phyloP scores from a whole-genome alignment of 2,113 vertebrate species.

The Coptodon rendalli region DNA sequence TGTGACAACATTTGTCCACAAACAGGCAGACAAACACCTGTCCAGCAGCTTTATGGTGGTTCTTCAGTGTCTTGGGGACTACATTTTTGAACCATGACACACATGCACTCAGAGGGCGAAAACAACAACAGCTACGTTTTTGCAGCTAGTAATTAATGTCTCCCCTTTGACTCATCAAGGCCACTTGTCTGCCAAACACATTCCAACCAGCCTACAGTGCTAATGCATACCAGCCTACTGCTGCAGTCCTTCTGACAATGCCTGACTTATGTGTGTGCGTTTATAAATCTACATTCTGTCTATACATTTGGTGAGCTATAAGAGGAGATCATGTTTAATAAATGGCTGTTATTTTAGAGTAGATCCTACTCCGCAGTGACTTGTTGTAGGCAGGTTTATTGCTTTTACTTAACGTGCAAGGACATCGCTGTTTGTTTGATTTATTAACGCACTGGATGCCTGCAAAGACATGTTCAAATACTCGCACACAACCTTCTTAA shows the following conservation, averaged over 20 bases:
- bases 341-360: constrained; percentile 54
- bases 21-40: neutral
- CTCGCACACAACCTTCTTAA: constrained; percentile 36
- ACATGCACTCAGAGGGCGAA: neutral
- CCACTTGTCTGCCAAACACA: constrained; percentile 31
- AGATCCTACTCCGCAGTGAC: constrained; percentile 26
- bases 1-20: neutral
- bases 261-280: neutral
- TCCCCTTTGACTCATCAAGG: constrained; percentile 33
- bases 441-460: constrained; percentile 54
- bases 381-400: constrained; percentile 48
- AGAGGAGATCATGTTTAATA: constrained; percentile 54
- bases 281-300: constrained; percentile 24
- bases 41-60: neutral
- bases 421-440: constrained; percentile 26
- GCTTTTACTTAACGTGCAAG: constrained; percentile 43
- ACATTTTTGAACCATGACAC: neutral
- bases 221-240: constrained; percentile 1
- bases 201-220: constrained; percentile 32
- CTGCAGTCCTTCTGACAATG: neutral
- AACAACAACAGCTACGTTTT: neutral
- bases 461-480: constrained; percentile 39
- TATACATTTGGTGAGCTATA: constrained; percentile 8
- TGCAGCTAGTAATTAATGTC: neutral
- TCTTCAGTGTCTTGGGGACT: neutral